Conservation (phyloP, 1,140 invertebrate species). For the Philotrypesis tridentata region DNA sequence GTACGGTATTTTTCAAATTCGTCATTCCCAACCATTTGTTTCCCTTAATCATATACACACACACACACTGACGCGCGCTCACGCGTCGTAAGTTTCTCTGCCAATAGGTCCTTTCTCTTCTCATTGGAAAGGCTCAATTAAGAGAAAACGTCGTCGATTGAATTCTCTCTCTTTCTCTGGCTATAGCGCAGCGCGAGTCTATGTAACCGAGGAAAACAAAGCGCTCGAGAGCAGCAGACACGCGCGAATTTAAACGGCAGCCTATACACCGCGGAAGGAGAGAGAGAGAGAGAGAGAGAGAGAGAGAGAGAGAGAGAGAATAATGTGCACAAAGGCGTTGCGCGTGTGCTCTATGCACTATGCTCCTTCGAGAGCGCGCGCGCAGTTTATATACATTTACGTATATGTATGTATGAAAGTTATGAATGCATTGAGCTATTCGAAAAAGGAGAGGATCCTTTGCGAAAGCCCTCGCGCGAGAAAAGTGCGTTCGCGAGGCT, state of each 20-base stretch:
- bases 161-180: no score
- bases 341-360: no score
- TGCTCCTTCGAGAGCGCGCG: no score
- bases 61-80: not conserved
- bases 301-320: not conserved
- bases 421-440: not conserved
- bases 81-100: not conserved
- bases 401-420: not conserved
- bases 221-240: not conserved
- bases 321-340: not conserved
- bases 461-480: conserved; percentile 5
- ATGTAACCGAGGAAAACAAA: not conserved
- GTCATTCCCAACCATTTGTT: conserved; percentile 17
- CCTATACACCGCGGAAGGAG: not conserved
- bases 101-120: not conserved
- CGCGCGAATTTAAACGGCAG: not conserved
- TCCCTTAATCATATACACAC: not conserved
- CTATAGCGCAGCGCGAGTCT: no score
- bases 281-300: no score
- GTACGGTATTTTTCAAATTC: conserved; percentile 27
- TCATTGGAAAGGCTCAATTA: not conserved
- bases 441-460: not conserved
- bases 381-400: not conserved
- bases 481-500: not conserved
- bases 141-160: not conserved